Base-by-base conservation (phyloP, 2,113 vertebrate species). In the Motacilla tschutschensis region DNA sequence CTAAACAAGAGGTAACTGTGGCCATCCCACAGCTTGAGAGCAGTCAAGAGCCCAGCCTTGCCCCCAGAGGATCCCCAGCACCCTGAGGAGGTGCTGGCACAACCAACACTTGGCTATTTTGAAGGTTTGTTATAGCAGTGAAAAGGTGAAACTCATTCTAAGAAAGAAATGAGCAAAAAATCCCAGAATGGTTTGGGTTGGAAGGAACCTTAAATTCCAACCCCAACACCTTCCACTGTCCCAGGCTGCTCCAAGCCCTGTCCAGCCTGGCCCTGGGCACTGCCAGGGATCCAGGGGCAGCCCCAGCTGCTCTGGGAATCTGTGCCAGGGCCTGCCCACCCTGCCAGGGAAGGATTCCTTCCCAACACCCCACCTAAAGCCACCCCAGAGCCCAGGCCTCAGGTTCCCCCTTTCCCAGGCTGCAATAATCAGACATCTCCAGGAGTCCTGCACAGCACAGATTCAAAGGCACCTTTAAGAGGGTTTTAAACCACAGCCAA, bases 111-210 rank as follows among this genome's bases (percentile, higher is more conserved):
- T 1, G 43, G 33, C 28, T 3, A 4, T 38, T 84, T n/a, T 6
- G 44, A 50, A 72, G 21, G 59, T 40, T 64, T 19, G 5, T 4
- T 40, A 3, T 1, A 33, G 1, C 0, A 1, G 31, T 40, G 25
- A 50, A 54, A 63, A 82, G 31, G 17, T 40, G 19, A 70, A 73
- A 31, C 2, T 14, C 48, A 21, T 9, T 5, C 47, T 24, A 22
- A 66, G 38, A 21, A 31, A 2, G 0, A 17, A 41, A 17, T 19
- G 0, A 41, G 8, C 35, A 54, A 51, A 72, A 55, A 57, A 50
- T 13, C 28, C 9, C 31, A 38, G 29, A 31, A 31, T 12, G 25
- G 48, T 41, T 12, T 69, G 55, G 20, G 33, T 24, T 25, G 28
- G 22, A 29, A 71, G 9, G 15, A 63, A 58, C 6, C 10, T 57